phyloP scores from a whole-genome alignment of 1,140 invertebrate species.

The Dolichoris vasculosae region DNA sequence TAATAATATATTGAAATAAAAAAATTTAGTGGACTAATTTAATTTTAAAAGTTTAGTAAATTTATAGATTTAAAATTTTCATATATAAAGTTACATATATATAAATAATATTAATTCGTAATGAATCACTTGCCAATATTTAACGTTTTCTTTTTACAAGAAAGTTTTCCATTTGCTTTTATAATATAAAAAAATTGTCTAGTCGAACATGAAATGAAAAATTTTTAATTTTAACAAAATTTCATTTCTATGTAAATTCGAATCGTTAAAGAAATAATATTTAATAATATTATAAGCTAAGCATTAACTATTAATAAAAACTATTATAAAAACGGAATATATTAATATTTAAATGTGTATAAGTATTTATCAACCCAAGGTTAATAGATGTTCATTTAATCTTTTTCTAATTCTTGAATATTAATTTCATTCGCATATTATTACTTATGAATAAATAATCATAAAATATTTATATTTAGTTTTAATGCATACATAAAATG shows the following conservation, averaged over 20 bases:
- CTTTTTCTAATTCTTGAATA: background rate
- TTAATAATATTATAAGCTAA: background rate
- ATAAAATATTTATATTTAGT: background rate
- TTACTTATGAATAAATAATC: background rate
- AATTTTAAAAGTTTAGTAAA: too few species aligned
- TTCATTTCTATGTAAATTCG: background rate
- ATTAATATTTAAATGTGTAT: background rate
- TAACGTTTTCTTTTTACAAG: too few species aligned
- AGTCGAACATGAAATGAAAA: too few species aligned
- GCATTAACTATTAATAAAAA: background rate
- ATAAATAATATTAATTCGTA: background rate
- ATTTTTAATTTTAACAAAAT: too few species aligned
- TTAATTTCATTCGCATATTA: background rate
- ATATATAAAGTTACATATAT: background rate
- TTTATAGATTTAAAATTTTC: background rate
- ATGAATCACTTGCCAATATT: background rate
- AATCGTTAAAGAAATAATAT: background rate
- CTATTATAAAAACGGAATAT: background rate
- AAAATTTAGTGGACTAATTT: too few species aligned
- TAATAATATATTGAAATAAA: too few species aligned
- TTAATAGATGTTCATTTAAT: background rate
- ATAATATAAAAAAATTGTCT: background rate
- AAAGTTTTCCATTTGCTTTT: background rate
- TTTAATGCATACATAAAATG: background rate
- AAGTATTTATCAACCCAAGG: background rate